These are phyloP conservation scores for Agonum fuliginosum DNA, from an alignment of 2,888 invertebrate genomes.

Conservation along the genomic window DNA sequence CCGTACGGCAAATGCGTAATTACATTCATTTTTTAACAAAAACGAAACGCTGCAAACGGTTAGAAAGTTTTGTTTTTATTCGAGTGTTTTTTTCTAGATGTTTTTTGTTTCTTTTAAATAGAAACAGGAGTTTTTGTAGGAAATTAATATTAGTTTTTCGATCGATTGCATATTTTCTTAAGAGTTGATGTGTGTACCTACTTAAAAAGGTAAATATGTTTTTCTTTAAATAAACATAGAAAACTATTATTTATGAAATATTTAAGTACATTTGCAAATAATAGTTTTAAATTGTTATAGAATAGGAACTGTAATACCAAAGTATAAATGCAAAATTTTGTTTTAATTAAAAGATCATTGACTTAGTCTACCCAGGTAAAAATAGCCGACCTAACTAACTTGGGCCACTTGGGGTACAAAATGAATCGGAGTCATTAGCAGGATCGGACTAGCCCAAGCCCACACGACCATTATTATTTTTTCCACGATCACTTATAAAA, in stretches of 20 bases:
- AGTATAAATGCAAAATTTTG: not conserved
- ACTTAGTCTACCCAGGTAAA: not conserved
- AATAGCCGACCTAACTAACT: not conserved
- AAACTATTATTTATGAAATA: too few relatives aligned
- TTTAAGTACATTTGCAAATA: too few relatives aligned
- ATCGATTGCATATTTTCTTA: too few relatives aligned
- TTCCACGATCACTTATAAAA: too few relatives aligned
- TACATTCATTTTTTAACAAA: conserved; percentile 40
- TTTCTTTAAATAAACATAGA: too few relatives aligned
- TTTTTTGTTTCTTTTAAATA: conserved; percentile 9
- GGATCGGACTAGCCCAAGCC: not conserved
- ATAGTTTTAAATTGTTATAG: too few relatives aligned
- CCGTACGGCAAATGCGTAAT: not conserved
- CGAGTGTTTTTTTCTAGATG: not conserved
- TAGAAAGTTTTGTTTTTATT: conserved; percentile 47
- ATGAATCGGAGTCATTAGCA: not conserved
- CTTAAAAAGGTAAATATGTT: too few relatives aligned
- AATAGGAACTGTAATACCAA: too few relatives aligned
- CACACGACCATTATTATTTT: too few relatives aligned
- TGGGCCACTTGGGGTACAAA: not conserved
- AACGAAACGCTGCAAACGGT: conserved; percentile 8
- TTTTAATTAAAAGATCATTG: not conserved
- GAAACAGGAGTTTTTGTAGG: not conserved
- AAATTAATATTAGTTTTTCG: too few relatives aligned
- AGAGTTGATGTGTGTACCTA: too few relatives aligned